A percentile compares a stretch with the other conserved stretches of the same genome.
These are phyloP conservation scores for Cariama cristata DNA, from an alignment of 2,113 vertebrate genomes.

Conservation along the genomic window DNA sequence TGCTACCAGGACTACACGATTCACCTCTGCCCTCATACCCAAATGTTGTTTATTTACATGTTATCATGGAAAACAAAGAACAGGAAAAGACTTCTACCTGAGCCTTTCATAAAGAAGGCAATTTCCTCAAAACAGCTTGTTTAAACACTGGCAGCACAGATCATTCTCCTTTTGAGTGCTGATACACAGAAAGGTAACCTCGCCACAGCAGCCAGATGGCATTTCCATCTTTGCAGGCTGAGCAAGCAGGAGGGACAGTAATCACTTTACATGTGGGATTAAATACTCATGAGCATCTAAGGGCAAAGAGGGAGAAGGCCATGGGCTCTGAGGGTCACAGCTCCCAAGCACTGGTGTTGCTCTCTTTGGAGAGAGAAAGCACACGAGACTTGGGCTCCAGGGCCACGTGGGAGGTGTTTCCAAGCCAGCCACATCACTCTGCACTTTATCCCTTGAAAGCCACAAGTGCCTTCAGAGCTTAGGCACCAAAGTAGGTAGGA, in stretches of 20 bases:
- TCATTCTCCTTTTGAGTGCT: not conserved
- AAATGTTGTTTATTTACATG: not conserved
- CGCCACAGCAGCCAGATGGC: not conserved
- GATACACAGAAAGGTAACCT: not conserved
- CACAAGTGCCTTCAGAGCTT: not conserved
- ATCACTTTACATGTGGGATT: not conserved
- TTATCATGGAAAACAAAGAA: not conserved
- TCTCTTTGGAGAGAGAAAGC: not conserved
- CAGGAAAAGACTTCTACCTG: not conserved
- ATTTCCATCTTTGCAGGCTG: not conserved
- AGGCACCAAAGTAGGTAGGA: not conserved
- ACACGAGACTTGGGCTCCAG: fast-evolving
- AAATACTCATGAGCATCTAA: not conserved
- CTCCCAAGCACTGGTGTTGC: not conserved
- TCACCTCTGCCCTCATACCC: not conserved
- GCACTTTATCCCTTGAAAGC: not conserved
- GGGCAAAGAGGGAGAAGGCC: not conserved
- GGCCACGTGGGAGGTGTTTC: not conserved
- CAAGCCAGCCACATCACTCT: not conserved
- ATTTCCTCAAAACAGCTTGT: not conserved
- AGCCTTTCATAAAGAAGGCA: not conserved
- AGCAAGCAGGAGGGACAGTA: not conserved
- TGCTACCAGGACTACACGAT: not conserved
- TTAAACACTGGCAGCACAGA: not conserved
- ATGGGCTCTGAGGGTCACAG: not conserved